Percentiles rank a stretch among this genome's conserved stretches.
phyloP scores from a whole-genome alignment of 1,140 invertebrate species.

The Eupeodes corollae region DNA sequence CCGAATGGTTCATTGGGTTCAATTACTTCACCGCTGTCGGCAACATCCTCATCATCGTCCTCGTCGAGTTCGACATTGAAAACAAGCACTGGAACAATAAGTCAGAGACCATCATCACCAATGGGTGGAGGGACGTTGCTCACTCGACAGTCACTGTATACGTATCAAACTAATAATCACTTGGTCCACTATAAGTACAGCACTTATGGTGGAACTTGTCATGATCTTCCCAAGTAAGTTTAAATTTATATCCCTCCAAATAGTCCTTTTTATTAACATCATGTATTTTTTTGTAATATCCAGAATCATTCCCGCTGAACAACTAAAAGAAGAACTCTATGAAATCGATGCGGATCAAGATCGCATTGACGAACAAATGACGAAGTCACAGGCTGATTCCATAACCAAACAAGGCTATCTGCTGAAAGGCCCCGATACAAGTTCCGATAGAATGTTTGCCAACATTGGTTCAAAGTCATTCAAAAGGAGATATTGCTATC shows the following conservation, averaged over 20 bases:
- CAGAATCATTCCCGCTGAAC: slow-evolving; percentile 34
- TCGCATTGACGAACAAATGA: slow-evolving; percentile 63
- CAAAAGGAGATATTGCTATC: slow-evolving; percentile 65
- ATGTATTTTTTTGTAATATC: background rate
- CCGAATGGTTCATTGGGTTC: background rate
- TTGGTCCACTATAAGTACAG: slow-evolving; percentile 80
- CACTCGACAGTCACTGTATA: slow-evolving; percentile 75
- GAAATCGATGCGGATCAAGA: slow-evolving; percentile 79
- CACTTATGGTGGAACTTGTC: slow-evolving; percentile 69
- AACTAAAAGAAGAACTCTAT: slow-evolving; percentile 70
- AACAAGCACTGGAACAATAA: slow-evolving; percentile 5
- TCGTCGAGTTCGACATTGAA: slow-evolving; percentile 23
- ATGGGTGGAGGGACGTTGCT: slow-evolving; percentile 51
- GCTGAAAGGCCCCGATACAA: slow-evolving; percentile 78
- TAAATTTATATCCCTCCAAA: background rate
- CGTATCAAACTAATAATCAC: slow-evolving; percentile 78
- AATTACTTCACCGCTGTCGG: background rate
- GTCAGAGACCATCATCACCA: no score
- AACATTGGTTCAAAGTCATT: slow-evolving; percentile 82
- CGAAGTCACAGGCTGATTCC: slow-evolving; percentile 49
- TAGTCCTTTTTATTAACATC: background rate
- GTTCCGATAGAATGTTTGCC: slow-evolving; percentile 70
- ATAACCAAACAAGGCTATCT: slow-evolving; percentile 83
- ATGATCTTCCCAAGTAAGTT: slow-evolving; percentile 69
- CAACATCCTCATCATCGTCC: slow-evolving; percentile 3